These are phyloP conservation scores for Arvicanthis niloticus DNA, from an alignment of 2,113 vertebrate genomes.

Conservation along the genomic window DNA sequence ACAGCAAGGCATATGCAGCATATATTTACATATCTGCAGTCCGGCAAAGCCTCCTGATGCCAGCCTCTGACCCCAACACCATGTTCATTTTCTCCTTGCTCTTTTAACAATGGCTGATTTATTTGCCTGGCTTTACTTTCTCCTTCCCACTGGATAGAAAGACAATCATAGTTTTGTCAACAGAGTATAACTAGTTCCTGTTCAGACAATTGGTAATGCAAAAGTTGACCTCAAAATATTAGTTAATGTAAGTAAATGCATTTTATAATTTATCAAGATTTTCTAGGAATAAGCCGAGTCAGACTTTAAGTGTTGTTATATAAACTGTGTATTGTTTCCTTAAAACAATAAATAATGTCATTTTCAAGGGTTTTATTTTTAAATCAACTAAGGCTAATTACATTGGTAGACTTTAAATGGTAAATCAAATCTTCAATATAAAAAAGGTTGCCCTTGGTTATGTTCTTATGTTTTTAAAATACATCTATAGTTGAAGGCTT, in stretches of 20 bases:
- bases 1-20: background rate
- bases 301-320: background rate
- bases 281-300: slow-evolving; percentile 11
- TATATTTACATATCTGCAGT: background rate
- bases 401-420: background rate
- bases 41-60: background rate
- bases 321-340: background rate
- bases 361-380: slow-evolving; percentile 17
- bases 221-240: slow-evolving; percentile 2
- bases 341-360: slow-evolving; percentile 24
- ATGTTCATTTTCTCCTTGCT: background rate
- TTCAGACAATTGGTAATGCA: background rate
- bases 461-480: slow-evolving; percentile 5
- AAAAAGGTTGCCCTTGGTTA: slow-evolving; percentile 10
- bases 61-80: background rate
- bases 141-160: slow-evolving; percentile 32
- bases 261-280: slow-evolving; percentile 29
- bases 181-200: background rate
- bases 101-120: background rate
- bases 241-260: background rate
- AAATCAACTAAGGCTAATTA: background rate
- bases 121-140: background rate
- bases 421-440: background rate
- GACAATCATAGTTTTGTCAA: slow-evolving; percentile 48
- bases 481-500: background rate